Base-by-base conservation (phyloP, 2,113 vertebrate genomes). In the Saccopteryx leptura region DNA sequence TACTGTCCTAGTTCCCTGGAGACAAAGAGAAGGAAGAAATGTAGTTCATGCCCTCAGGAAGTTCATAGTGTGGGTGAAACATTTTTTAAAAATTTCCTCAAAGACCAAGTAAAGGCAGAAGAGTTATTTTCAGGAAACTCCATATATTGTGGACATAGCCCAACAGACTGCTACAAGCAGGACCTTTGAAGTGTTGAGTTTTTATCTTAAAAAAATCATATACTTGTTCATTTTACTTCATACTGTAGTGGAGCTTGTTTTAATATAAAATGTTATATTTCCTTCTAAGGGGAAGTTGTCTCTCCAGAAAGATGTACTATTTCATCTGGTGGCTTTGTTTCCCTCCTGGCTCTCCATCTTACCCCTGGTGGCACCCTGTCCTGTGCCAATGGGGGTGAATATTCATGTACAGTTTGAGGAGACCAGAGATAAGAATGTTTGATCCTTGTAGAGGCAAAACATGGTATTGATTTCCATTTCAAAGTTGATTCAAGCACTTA, bases 211-310 rank as follows among this genome's bases (percentile, higher is more conserved):
- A 84, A 80, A 84, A 83, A 50, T 50, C 14, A n/a, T 33, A 9
- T 66, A 46, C 12, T 79, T 87, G n/a, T 72, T 87, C 15, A 75
- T 79, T 91, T 95, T 91, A 50, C 31, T 91, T 31, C 39, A 58
- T 60, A 52, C 24, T 68, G n/a, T 91, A 46, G 18, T 78, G 17
- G 46, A 12, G 15, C n/a, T 85, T 78, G 12, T 87, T 96, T 89
- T 88, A 81, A 52, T 78, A 15, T 52, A 79, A 81, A 94, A 52
- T 46, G 7, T 39, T n/a, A 4, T 69, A 2, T 74, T 83, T 96
- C 93, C 75, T 94, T 80, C 9, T 19, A 21, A 31, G 54, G 63
- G 10, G n/a, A 65, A 48, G 46, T 24, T 31, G 14, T 86, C 11
- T 65, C 18, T 60, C 8, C 7, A n/a, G 19, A 9, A 63, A 52